Conservation (phyloP, 2,797 vertebrate species). For the Acipenser transmontanus region DNA sequence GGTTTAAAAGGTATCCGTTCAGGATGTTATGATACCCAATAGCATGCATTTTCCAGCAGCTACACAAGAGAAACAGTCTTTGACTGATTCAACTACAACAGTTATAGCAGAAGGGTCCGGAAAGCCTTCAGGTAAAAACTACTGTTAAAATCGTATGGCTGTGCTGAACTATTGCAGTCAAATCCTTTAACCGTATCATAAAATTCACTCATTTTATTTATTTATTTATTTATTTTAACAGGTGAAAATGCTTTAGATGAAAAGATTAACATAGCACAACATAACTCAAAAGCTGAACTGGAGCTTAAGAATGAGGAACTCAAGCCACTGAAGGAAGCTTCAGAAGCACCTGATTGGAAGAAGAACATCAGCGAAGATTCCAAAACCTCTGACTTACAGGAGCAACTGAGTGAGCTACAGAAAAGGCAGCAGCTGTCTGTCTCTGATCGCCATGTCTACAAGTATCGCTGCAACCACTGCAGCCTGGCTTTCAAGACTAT, state of each 20-base stretch:
- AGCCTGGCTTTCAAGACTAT: slow-evolving; percentile 99
- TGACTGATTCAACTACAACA: slow-evolving; percentile 65
- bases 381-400: slow-evolving; percentile 78
- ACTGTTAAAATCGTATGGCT: slow-evolving; percentile 5
- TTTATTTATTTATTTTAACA: slow-evolving; percentile 35
- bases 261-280: slow-evolving; percentile 58
- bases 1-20: slow-evolving; percentile 81
- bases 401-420: slow-evolving; percentile 83
- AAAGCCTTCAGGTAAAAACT: slow-evolving; percentile 75
- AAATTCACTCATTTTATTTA: neutral
- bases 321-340: slow-evolving; percentile 79
- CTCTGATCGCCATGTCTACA: slow-evolving; percentile 97
- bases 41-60: slow-evolving; percentile 75
- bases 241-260: slow-evolving; percentile 81
- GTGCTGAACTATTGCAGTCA: neutral
- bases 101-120: slow-evolving; percentile 70
- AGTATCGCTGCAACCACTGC: slow-evolving; percentile 96
- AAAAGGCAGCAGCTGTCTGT: slow-evolving; percentile 93
- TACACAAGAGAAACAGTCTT: slow-evolving; percentile 77
- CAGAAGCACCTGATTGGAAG: slow-evolving; percentile 84
- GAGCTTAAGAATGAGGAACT: slow-evolving; percentile 85
- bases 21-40: slow-evolving; percentile 84
- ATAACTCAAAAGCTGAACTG: slow-evolving; percentile 71
- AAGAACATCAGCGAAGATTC: slow-evolving; percentile 74
- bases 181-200: slow-evolving; percentile 8